Base-by-base conservation (phyloP, 2,888 invertebrate genomes). In the Rhagophthalmus giganteus region DNA sequence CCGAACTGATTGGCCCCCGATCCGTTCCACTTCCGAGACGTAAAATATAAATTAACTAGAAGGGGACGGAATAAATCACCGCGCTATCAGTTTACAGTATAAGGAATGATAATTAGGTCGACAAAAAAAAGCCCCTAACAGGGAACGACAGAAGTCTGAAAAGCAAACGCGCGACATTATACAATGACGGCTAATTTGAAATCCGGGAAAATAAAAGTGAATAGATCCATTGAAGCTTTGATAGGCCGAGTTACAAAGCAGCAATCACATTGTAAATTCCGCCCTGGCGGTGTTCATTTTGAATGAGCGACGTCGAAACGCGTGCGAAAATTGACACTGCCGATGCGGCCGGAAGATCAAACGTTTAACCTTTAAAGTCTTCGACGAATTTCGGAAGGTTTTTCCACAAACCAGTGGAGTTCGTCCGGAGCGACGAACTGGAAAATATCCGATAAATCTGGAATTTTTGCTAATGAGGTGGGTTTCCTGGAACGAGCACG, bases 191-290 rank as follows among this genome's bases (percentile, higher is more conserved):
- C 68, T 71, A 72, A 71, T 72, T 70, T 67, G 61, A 66, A 70
- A 70, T 70, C 69, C 68, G 48, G 61, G 67, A 67, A 69, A 68
- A 69, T 68, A 66, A 67, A 67, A 66, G 60, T 61, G 64, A 63
- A 62, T 60, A 60, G 61, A 59, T 57, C 59, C 60, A 61, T 61
- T 63, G 62, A 60, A 54, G 66, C 68, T 70, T 70, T 68, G 68
- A 69, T 62, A 66, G 66, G 56, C 62, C 51, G 49, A 58, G 60
- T 63, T 63, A 69, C 70, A 71, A 70, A 72, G 73, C 69, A 64
- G 62, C 69, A 71, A 71, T 73, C 72, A 67, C 72, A 74, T 74
- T 73, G 73, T 71, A 68, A 69, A 74, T 74, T 74, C 74, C 74
- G 67, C 74, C 74, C 68, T 64, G 70, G 65, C 70, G 70, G 62